Evolutionary conservation across 2,113 vertebrate species (phyloP).

Genomic region (Callorhinus ursinus): DNA sequence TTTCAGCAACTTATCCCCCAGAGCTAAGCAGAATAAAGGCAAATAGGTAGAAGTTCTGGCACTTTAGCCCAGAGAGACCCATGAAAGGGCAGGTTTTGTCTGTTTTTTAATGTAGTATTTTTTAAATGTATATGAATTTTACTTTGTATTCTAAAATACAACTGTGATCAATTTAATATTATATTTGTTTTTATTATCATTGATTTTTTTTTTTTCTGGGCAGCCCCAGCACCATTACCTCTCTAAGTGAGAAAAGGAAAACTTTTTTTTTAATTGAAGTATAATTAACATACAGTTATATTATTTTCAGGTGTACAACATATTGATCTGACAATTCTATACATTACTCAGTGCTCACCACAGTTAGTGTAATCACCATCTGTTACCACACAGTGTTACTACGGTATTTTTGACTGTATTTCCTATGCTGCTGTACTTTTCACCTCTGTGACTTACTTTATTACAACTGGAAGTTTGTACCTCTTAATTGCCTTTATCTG

Average conservation of each 20-base stretch:
- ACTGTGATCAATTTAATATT: not conserved
- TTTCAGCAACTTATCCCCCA: not conserved
- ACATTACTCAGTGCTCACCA: not conserved
- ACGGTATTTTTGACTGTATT: not conserved
- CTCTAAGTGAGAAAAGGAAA: not conserved
- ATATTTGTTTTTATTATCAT: not conserved
- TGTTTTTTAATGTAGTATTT: not conserved
- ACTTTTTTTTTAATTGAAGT: not conserved
- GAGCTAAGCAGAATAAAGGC: not conserved
- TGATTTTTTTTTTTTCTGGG: conserved; percentile 21
- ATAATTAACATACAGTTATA: not conserved
- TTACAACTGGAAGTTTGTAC: not conserved
- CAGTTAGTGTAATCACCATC: not conserved
- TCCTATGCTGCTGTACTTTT: not conserved
- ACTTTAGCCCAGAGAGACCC: not conserved
- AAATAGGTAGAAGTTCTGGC: not conserved
- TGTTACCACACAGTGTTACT: not conserved
- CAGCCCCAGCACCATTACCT: not conserved
- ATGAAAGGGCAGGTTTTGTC: not conserved
- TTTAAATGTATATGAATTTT: not conserved
- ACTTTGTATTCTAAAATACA: not conserved
- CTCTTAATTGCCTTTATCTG: not conserved
- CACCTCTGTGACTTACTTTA: not conserved
- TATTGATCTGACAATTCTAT: not conserved
- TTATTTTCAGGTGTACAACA: not conserved